Conservation (phyloP, 2,113 vertebrate genomes). For the Cyprinodon tularosa region DNA sequence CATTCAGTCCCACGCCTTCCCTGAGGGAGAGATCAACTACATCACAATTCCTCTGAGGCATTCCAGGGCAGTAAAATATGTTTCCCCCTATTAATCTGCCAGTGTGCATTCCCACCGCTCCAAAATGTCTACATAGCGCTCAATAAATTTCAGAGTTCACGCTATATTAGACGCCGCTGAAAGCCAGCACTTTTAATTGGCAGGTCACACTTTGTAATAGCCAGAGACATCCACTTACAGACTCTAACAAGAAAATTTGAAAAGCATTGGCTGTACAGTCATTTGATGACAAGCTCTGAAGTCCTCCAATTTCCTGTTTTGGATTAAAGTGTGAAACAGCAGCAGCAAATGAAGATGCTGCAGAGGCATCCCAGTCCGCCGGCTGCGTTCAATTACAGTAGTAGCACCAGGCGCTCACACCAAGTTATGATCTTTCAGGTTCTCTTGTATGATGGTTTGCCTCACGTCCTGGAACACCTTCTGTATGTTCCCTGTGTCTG, state of each 20-base stretch:
- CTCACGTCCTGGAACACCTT: slow-evolving; percentile 79
- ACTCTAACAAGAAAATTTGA: slow-evolving; percentile 45
- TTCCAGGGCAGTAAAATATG: slow-evolving; percentile 34
- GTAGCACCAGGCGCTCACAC: slow-evolving; percentile 65
- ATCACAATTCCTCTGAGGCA: slow-evolving; percentile 29
- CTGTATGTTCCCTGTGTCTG: slow-evolving; percentile 80
- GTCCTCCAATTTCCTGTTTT: slow-evolving; percentile 56
- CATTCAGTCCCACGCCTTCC: slow-evolving; percentile 46
- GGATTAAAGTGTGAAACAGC: slow-evolving; percentile 52
- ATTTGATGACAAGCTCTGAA: slow-evolving; percentile 42
- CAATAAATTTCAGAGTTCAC: slow-evolving; percentile 42
- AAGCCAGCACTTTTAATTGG: slow-evolving; percentile 59
- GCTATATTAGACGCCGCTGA: slow-evolving; percentile 39
- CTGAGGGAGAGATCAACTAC: slow-evolving; percentile 35
- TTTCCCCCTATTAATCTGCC: slow-evolving; percentile 31
- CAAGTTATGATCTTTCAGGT: slow-evolving; percentile 84
- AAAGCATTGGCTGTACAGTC: slow-evolving; percentile 63
- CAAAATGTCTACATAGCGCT: slow-evolving; percentile 25
- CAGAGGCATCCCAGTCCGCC: slow-evolving; percentile 31
- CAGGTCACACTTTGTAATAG: slow-evolving; percentile 55
- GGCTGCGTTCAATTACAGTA: slow-evolving; percentile 32
- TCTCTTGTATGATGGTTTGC: slow-evolving; percentile 82
- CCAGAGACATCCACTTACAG: slow-evolving; percentile 47
- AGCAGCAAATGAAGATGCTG: slow-evolving; percentile 42
- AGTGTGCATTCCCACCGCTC: slow-evolving; percentile 38